Evolutionary conservation across 2,888 invertebrate genomes (phyloP).

Genomic region (Microplitis manilae): DNA sequence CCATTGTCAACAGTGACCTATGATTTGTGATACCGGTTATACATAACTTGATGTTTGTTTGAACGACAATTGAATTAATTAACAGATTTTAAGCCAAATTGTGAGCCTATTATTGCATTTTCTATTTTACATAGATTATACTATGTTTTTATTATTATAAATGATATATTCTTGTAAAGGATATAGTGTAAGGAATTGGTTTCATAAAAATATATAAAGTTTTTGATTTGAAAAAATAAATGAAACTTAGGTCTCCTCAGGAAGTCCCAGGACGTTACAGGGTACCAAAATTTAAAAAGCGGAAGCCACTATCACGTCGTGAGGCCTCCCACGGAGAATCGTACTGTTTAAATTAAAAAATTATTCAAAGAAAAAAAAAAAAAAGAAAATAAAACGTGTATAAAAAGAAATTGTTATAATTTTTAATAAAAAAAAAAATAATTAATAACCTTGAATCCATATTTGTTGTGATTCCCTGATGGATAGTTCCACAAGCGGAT

Average conservation of each 20-base stretch:
- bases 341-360: constrained; percentile 21
- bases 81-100: too few relatives aligned
- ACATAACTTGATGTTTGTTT: too few relatives aligned
- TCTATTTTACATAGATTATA: too few relatives aligned
- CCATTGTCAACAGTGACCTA: too few relatives aligned
- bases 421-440: constrained; percentile 17
- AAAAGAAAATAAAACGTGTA: neutral
- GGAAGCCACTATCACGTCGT: constrained; percentile 69
- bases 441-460: constrained; percentile 67
- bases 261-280: constrained; percentile 70
- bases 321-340: constrained; percentile 68
- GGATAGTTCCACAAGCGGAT: constrained; percentile 73
- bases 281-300: constrained; percentile 64
- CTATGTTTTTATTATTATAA: neutral
- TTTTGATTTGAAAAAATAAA: neutral
- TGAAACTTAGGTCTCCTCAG: constrained; percentile 63
- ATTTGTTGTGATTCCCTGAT: constrained; percentile 62
- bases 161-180: neutral
- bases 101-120: too few relatives aligned
- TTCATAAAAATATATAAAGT: neutral
- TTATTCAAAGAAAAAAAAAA: neutral
- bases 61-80: too few relatives aligned
- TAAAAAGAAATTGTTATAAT: neutral
- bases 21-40: too few relatives aligned
- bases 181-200: neutral